A percentile compares a stretch with the other conserved stretches of the same genome.
Conservation (phyloP, 2,888 invertebrate species). For the Protonemura montana region DNA sequence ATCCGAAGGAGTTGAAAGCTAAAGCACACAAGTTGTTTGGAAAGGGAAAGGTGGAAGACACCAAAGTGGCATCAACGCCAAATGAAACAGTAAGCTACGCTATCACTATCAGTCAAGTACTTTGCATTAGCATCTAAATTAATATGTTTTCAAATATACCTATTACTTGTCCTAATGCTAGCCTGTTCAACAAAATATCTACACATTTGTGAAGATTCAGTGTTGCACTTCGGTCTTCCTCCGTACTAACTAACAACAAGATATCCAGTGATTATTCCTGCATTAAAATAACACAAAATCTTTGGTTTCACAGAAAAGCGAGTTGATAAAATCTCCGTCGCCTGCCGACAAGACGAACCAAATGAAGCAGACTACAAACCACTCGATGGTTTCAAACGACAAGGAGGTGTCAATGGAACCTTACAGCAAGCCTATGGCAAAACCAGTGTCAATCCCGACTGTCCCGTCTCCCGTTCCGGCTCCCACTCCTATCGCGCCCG, state of each 20-base stretch:
- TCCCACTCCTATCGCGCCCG: constrained; percentile 49
- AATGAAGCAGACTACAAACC: not conserved
- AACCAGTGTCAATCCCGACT: constrained; percentile 17
- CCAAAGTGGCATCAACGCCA: constrained; percentile 52
- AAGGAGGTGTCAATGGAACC: constrained; percentile 25
- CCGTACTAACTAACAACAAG: not conserved
- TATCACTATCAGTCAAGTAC: constrained; percentile 13
- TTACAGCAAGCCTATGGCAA: constrained; percentile 1
- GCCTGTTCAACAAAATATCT: not conserved
- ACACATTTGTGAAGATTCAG: not conserved
- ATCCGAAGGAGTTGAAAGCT: constrained; percentile 94
- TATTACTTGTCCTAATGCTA: not conserved
- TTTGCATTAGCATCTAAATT: constrained; percentile 7
- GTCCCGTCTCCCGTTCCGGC: not conserved
- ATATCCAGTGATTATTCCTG: not conserved
- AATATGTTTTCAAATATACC: not conserved
- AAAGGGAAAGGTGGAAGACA: constrained; percentile 63
- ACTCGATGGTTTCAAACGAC: not conserved
- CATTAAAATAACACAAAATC: not conserved
- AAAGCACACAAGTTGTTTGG: constrained; percentile 91
- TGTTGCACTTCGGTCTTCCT: not conserved
- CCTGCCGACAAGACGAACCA: not conserved
- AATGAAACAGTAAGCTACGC: constrained; percentile 46
- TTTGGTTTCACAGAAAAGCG: not conserved
- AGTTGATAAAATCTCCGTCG: not conserved